A percentile compares a stretch with the other conserved stretches of the same genome.
Evolutionary conservation across 2,888 invertebrate genomes (phyloP).

Genomic region (Eupithecia centaureata): DNA sequence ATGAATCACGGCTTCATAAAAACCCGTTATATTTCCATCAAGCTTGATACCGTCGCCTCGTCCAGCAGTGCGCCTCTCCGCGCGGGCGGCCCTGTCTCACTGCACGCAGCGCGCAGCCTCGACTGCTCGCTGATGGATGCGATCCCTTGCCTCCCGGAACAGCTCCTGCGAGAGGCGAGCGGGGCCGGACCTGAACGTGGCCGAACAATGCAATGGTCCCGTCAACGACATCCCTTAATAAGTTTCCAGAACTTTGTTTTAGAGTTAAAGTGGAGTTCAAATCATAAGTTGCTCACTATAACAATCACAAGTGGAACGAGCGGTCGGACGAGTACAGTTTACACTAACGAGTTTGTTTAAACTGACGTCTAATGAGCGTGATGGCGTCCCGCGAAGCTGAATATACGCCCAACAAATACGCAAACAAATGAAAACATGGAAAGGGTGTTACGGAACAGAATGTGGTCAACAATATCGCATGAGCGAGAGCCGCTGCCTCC

Average conservation of each 20-base stretch:
- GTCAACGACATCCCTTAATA: too few relatives aligned
- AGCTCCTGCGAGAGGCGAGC: neutral
- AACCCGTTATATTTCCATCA: neutral
- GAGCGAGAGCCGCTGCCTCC: neutral
- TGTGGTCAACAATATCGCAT: neutral
- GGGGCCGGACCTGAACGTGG: neutral
- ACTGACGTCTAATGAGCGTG: constrained; percentile 17
- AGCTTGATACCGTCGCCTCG: neutral
- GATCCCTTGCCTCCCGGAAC: neutral
- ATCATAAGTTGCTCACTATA: neutral
- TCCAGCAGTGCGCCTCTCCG: too few relatives aligned
- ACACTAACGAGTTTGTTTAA: constrained; percentile 4
- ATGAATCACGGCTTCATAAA: neutral
- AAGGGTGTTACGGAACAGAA: constrained; percentile 24
- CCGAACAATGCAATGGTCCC: too few relatives aligned
- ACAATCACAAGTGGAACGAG: constrained; percentile 11
- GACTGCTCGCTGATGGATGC: neutral
- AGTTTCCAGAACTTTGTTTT: neutral
- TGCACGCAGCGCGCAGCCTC: neutral
- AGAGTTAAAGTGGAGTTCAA: neutral
- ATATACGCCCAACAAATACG: constrained; percentile 32
- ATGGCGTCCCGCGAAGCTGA: constrained; percentile 20
- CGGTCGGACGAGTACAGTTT: constrained; percentile 11
- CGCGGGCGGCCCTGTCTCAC: too few relatives aligned
- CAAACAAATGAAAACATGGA: constrained; percentile 33